Conservation (phyloP, 2,113 vertebrate species). For the Neofelis nebulosa region DNA sequence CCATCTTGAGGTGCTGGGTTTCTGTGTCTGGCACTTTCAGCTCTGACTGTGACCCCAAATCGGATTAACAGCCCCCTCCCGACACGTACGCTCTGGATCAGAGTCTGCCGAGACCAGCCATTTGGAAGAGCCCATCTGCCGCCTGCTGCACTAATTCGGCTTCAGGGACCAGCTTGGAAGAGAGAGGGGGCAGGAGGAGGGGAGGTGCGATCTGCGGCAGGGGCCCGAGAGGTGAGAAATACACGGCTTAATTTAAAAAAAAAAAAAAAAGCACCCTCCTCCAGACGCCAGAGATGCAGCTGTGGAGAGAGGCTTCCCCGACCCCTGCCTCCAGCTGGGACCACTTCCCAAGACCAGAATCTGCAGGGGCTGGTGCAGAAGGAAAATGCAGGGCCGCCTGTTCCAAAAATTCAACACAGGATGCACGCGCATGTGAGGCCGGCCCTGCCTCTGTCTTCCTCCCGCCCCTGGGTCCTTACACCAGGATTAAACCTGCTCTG, state of each 20-base stretch:
- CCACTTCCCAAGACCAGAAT: not conserved
- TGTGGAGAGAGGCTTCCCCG: too few relatives aligned
- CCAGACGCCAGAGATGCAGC: not conserved
- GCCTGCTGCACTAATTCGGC: not conserved
- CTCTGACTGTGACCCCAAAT: not conserved
- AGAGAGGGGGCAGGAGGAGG: not conserved
- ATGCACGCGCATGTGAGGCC: accelerated
- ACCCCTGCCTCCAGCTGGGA: not conserved
- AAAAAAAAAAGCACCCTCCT: not conserved
- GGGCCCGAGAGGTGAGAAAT: not conserved
- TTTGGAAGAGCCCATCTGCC: not conserved
- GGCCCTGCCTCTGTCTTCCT: too few relatives aligned
- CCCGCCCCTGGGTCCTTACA: not conserved
- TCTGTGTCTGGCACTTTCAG: not conserved
- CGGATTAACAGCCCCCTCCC: not conserved
- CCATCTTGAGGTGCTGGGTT: not conserved
- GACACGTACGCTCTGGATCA: not conserved
- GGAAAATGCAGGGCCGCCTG: not conserved
- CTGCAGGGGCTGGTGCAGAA: not conserved
- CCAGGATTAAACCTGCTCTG: not conserved
- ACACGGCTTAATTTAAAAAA: not conserved
- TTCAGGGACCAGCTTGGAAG: not conserved
- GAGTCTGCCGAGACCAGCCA: not conserved
- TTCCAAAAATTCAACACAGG: not conserved
- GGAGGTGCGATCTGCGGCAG: not conserved